Percentiles rank a stretch among this genome's conserved stretches.
Conservation (phyloP, 2,888 invertebrate species). For the Rotaria macrura region DNA sequence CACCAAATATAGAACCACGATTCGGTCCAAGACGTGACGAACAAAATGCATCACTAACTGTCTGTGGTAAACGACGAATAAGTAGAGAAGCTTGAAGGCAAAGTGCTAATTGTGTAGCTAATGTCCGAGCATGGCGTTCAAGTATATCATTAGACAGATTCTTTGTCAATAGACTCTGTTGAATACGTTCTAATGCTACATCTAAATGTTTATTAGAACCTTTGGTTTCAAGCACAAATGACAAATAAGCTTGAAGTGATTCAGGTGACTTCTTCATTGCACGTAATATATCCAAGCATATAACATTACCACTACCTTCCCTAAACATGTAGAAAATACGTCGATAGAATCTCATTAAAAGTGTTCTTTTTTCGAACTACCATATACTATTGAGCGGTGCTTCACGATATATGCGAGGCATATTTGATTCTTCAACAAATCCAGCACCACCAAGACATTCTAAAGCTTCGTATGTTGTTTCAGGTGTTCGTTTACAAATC, state of each 20-base stretch:
- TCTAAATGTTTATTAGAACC: constrained; percentile 10
- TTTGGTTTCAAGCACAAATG: not conserved
- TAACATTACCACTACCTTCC: constrained; percentile 21
- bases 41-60: constrained; percentile 16
- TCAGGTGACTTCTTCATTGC: constrained; percentile 4
- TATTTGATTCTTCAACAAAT: constrained; percentile 9
- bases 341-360: no score
- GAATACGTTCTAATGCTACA: not conserved
- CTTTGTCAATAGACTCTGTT: not conserved
- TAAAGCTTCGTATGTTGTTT: not conserved
- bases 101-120: constrained; percentile 6
- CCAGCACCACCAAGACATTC: constrained; percentile 5
- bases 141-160: not conserved
- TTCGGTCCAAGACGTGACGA: constrained; percentile 5
- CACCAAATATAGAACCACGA: not conserved
- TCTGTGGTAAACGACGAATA: not conserved
- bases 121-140: not conserved
- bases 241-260: not conserved
- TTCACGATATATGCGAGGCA: not conserved
- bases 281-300: not conserved
- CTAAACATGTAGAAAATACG: no score
- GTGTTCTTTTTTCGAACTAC: not conserved
- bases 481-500: constrained; percentile 15
- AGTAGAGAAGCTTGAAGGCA: not conserved
- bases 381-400: constrained; percentile 5